Conservation (phyloP, 2,113 vertebrate genomes). For the Polyodon spathula region DNA sequence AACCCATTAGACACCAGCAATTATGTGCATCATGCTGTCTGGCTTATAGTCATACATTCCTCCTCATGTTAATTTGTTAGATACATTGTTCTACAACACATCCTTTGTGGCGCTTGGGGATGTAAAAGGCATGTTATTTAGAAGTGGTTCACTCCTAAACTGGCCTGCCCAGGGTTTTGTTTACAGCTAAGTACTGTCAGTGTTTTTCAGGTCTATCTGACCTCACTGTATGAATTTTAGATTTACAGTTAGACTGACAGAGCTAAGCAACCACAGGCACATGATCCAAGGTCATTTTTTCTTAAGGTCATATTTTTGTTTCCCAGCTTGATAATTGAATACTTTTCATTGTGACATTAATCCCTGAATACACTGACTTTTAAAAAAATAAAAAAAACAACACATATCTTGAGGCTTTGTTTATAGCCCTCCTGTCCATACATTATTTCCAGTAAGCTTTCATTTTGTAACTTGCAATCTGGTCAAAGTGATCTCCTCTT, state of each 20-base stretch:
- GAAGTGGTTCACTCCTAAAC: background rate
- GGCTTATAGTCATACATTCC: background rate
- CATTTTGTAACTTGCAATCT: too few species aligned
- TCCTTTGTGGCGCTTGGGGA: background rate
- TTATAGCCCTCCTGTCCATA: too few species aligned
- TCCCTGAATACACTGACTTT: too few species aligned
- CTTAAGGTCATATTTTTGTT: too few species aligned
- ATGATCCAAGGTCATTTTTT: conserved; percentile 53
- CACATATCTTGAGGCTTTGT: too few species aligned
- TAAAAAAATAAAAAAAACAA: too few species aligned
- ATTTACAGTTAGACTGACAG: conserved; percentile 43
- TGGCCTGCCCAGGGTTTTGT: conserved; percentile 34
- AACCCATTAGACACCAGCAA: too few species aligned
- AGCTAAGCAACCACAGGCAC: conserved; percentile 38
- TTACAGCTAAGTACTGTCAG: conserved; percentile 31
- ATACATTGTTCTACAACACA: background rate
- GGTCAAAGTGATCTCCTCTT: too few species aligned
- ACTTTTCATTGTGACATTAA: too few species aligned
- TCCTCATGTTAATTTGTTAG: background rate
- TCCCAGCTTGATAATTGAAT: too few species aligned
- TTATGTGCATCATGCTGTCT: too few species aligned
- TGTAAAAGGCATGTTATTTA: background rate
- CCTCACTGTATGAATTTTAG: conserved; percentile 61
- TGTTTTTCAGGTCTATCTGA: conserved; percentile 44
- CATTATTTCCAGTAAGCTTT: too few species aligned